Conservation (phyloP, 1,140 invertebrate genomes). For the Macrocentrus cingulum region DNA sequence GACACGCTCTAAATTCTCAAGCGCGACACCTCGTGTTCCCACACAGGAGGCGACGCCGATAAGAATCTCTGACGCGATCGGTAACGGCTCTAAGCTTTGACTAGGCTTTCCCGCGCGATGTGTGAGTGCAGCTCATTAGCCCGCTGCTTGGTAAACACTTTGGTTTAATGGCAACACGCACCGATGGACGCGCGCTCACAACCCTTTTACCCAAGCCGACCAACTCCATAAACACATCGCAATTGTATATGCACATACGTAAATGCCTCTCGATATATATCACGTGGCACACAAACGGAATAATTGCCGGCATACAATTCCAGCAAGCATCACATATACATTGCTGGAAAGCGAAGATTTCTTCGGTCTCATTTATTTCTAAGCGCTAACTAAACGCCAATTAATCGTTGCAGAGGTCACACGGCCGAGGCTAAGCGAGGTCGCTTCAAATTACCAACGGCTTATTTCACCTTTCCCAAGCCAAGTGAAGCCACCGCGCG, state of each 20-base stretch:
- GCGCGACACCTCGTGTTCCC: background rate
- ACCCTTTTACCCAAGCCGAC: conserved; percentile 11
- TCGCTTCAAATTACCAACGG: conserved; percentile 15
- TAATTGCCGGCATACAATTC: no score
- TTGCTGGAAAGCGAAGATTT: conserved; percentile 1
- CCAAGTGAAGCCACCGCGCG: background rate
- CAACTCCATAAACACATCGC: background rate
- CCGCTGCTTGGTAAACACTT: conserved; percentile 37
- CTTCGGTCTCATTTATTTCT: background rate
- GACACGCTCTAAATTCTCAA: background rate
- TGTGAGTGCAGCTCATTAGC: conserved; percentile 40
- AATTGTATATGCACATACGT: no score
- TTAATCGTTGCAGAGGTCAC: conserved; percentile 11
- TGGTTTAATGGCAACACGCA: conserved; percentile 33
- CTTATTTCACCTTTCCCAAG: background rate
- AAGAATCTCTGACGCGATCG: background rate
- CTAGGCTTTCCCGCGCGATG: conserved; percentile 18
- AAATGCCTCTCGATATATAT: background rate
- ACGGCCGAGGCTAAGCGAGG: conserved; percentile 3
- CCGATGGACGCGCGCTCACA: conserved; percentile 16
- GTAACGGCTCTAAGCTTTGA: background rate
- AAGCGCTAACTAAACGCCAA: conserved; percentile 1
- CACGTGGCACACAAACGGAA: background rate
- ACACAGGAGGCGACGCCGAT: background rate
- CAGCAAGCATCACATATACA: background rate